phyloP scores from a whole-genome alignment of 2,113 vertebrate genomes.

The Prunella fulvescens region DNA sequence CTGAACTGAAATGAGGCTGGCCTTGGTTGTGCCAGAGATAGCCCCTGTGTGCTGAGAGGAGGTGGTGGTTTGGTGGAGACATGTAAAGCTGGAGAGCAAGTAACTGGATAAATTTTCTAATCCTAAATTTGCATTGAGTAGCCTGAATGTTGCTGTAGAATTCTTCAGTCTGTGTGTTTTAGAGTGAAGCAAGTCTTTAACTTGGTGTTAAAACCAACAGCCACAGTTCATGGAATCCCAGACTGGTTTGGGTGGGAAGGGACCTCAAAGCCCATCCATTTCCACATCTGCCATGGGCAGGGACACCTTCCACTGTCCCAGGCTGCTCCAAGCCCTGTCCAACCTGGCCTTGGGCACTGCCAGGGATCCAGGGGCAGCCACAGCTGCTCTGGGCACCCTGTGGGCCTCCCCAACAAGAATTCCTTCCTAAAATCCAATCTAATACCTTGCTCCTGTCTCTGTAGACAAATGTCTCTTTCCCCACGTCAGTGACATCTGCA shows the following conservation, averaged over 20 bases:
- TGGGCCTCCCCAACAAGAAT: not conserved
- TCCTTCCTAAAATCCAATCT: not conserved
- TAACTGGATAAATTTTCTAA: not conserved
- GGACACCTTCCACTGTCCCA: not conserved
- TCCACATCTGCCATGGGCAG: not conserved
- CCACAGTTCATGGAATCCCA: not conserved
- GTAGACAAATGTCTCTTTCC: fast-evolving
- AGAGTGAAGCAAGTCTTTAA: not conserved
- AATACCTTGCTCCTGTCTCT: not conserved
- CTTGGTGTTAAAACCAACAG: not conserved
- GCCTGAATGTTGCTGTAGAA: not conserved
- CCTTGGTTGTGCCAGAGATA: not conserved
- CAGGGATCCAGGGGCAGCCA: not conserved
- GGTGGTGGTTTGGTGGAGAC: not conserved
- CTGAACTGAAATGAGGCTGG: not conserved
- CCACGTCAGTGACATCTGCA: fast-evolving
- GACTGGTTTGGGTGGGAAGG: not conserved
- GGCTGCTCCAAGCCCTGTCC: not conserved
- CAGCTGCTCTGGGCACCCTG: not conserved
- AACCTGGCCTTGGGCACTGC: fast-evolving
- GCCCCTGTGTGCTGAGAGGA: not conserved
- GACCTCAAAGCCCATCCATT: fast-evolving
- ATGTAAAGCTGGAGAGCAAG: not conserved
- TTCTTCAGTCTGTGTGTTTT: not conserved
- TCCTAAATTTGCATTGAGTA: not conserved